These are phyloP conservation scores for Axis porcinus DNA, from an alignment of 2,113 vertebrate genomes.

Conservation along the genomic window DNA sequence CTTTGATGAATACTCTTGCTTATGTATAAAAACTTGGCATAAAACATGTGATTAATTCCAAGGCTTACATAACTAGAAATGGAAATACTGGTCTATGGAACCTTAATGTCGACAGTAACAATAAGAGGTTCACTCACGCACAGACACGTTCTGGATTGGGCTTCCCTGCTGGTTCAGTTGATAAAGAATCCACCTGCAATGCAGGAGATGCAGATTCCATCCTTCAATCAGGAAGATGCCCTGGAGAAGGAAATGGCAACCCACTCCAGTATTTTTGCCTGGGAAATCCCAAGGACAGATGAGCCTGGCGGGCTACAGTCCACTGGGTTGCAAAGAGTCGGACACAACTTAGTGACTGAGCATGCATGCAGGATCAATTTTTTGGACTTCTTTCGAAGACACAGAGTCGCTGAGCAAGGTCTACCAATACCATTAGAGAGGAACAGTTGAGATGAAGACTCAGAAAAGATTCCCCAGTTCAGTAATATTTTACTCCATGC, in stretches of 20 bases:
- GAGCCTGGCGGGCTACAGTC: not conserved
- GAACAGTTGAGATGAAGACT: not conserved
- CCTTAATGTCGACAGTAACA: not conserved
- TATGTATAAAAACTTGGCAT: not conserved
- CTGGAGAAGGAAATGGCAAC: not conserved
- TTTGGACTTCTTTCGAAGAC: not conserved
- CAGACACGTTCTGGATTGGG: not conserved
- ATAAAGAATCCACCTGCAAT: not conserved
- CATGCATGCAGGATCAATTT: fast-evolving
- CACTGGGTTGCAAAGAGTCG: fast-evolving
- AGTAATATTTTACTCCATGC: not conserved
- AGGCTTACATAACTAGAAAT: not conserved
- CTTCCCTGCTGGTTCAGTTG: not conserved
- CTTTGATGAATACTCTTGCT: not conserved
- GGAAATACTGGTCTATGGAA: not conserved
- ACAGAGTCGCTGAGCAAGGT: not conserved
- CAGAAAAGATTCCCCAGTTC: not conserved
- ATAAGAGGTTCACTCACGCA: not conserved
- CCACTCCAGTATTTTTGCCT: not conserved
- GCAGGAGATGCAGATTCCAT: not conserved
- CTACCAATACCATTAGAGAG: not conserved
- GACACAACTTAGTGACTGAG: not conserved
- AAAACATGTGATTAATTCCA: too few relatives aligned
- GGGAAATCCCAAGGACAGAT: not conserved
- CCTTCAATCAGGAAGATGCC: not conserved